Base-by-base conservation (phyloP, 1,140 invertebrate genomes). In the Helicoverpa armigera region DNA sequence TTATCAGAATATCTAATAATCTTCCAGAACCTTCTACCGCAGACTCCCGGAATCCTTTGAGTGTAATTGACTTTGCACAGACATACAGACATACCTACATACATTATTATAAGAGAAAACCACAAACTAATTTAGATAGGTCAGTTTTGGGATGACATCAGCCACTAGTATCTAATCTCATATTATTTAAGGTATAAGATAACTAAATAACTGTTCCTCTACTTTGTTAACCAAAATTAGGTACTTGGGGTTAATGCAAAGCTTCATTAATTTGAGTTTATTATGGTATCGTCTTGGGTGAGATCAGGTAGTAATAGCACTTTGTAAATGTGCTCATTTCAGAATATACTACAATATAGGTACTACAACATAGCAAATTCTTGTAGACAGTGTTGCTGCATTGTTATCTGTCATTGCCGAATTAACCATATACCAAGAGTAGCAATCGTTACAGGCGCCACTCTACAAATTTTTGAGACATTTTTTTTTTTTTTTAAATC, bases 61-160 rank as follows among this genome's bases (percentile, higher is more conserved):
- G 23, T 54, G n/a, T 70, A 70, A 70, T 70, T 67, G 63, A 67
- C 35, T 50, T 16, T 12, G 43, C 50, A 12, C 43, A 48, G 16
- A 67, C 48, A 67, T 67, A 12, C 35, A 48, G 16, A 67, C 48
- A 67, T 67, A 50, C 11, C 58, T 23, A 58, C 35, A 65, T 31
- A n/a, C 43, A 65, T 10, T 23, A 48, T 48, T 13, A 67, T 50
- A 67, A 50, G n/a, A 70, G 23, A 12, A n/a, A 29, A 12, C 48
- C 51, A 54, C 50, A 53, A 70, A 12, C 67, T 70, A 23, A 70
- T 70, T 70, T 70, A 54, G 50, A 31, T 69, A 54, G 67, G 50
- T 53, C 50, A 70, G n/a, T 48, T 67, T 67, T 50, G 16, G 61
- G 14, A 16, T 10, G 12, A 67, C 48, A 9, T 67, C 9, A 16